Conservation (phyloP, 2,113 vertebrate genomes). For the Reinhardtius hippoglossoides region DNA sequence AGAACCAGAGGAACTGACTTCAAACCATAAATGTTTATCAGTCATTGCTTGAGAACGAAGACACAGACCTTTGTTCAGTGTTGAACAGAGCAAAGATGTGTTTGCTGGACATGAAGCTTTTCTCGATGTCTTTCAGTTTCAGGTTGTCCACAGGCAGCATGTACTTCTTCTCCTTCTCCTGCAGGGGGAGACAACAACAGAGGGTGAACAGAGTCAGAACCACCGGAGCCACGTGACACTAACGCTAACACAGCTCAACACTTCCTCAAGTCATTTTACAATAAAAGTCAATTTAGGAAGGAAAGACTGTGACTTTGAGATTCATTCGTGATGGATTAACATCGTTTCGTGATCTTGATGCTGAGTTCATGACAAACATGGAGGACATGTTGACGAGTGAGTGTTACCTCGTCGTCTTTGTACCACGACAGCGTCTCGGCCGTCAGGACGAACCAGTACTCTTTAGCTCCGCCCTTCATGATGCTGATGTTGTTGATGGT, state of each 20-base stretch:
- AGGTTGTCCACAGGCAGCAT: slow-evolving; percentile 96
- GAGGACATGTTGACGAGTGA: background rate
- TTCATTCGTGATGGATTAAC: too few relatives aligned
- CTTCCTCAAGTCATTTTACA: background rate
- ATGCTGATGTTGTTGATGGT: slow-evolving; percentile 80
- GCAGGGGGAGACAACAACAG: slow-evolving; percentile 15
- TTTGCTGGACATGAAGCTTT: slow-evolving; percentile 98
- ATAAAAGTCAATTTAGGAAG: too few relatives aligned
- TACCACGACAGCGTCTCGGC: slow-evolving; percentile 96
- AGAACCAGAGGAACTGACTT: background rate
- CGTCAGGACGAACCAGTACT: slow-evolving; percentile 95
- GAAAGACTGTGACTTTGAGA: too few relatives aligned
- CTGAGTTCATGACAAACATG: too few relatives aligned
- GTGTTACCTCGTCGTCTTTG: slow-evolving; percentile 93
- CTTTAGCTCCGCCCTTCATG: slow-evolving; percentile 96
- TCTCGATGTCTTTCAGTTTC: slow-evolving; percentile 95
- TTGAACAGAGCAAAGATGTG: slow-evolving; percentile 96
- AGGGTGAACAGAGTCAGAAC: too few relatives aligned
- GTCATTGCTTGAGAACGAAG: background rate
- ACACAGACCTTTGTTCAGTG: slow-evolving; percentile 91
- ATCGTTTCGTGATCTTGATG: too few relatives aligned
- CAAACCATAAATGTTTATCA: background rate
- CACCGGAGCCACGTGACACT: too few relatives aligned
- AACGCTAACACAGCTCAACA: background rate
- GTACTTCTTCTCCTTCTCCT: slow-evolving; percentile 87